Evolutionary conservation across 2,888 invertebrate genomes (phyloP).

Genomic region (Apotomis turbidana): DNA sequence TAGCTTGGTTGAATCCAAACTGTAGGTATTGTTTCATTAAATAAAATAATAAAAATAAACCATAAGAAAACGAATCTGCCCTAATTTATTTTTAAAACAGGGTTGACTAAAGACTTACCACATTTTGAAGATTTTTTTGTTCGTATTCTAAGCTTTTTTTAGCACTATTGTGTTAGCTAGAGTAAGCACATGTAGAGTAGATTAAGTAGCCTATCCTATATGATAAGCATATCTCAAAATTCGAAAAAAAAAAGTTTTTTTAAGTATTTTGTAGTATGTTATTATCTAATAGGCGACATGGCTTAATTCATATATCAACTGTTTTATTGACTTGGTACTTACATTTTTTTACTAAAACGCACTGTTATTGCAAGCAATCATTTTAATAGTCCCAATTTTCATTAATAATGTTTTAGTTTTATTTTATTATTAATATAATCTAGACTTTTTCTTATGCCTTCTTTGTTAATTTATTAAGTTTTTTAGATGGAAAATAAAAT

Average conservation of each 20-base stretch:
- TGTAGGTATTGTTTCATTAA: background rate
- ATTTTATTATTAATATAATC: too few species aligned
- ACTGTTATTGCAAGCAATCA: background rate
- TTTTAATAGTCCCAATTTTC: background rate
- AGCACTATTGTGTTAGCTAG: conserved; percentile 42
- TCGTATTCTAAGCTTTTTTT: conserved; percentile 35
- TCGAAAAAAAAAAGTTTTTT: conserved; percentile 40
- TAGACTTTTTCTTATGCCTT: background rate
- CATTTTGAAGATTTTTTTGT: conserved; percentile 36
- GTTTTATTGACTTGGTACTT: background rate
- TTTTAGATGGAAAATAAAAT: background rate
- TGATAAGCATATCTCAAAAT: conserved; percentile 42
- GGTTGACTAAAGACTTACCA: conserved; percentile 39
- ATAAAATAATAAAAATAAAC: background rate
- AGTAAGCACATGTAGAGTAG: conserved; percentile 31
- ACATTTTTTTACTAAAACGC: background rate
- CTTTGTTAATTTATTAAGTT: background rate
- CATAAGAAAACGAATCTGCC: conserved; percentile 34
- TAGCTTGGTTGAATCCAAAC: too few species aligned
- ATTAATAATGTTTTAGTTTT: background rate
- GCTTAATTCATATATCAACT: conserved; percentile 36
- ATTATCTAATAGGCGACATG: conserved; percentile 37
- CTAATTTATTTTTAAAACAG: conserved; percentile 41
- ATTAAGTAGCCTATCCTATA: conserved; percentile 40
- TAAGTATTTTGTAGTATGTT: conserved; percentile 42